Base-by-base conservation (phyloP, 2,113 vertebrate species). In the Anguilla rostrata region DNA sequence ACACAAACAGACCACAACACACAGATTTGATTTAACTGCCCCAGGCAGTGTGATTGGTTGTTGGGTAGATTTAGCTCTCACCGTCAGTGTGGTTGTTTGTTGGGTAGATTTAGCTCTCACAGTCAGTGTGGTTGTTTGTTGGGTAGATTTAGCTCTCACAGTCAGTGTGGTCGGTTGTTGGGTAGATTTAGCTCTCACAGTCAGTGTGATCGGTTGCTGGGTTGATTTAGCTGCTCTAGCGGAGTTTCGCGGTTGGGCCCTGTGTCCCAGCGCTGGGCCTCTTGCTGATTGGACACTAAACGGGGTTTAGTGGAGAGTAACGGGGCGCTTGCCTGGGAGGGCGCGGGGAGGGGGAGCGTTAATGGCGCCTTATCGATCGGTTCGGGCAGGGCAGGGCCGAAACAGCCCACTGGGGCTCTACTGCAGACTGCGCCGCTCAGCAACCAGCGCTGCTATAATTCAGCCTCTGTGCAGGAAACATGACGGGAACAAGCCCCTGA, bases 211-310 rank as follows among this genome's bases (percentile, higher is more conserved):
- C 1, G 49, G 49, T 66, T 49, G n/a, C 39, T 71, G 46, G 22
- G 81, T 22, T 43, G 40, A 66, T 46, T 86, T 82, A 82, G 71
- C 81, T n/a, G 43, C 3, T 18, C 39, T 82, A 75, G 57, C 0
- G 18, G 26, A 20, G 26, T 71, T 40, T 29, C 90, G 89, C 56
- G 81, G 49, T 53, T 90, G 90, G 90, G 7, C 0, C 63, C 85
- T 88, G 82, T 91, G 89, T 88, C 84, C 86, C 90, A 88, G 90
- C 89, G 86, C 84, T 84, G 83, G 2, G 9, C 20, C 18, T 80
- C 7, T 46, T 71, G 80, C 57, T 71, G 85, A 86, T 29, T 39
- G 53, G 53, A 82, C 85, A 82, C 66, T 86, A 82, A 86, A 82
- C 34, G 34, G 34, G 34, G 34, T 34, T 34, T 34, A 34, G 34